Percentiles rank a stretch among this genome's conserved stretches.
Conservation (phyloP, 2,113 vertebrate genomes). For the Pantherophis guttatus region DNA sequence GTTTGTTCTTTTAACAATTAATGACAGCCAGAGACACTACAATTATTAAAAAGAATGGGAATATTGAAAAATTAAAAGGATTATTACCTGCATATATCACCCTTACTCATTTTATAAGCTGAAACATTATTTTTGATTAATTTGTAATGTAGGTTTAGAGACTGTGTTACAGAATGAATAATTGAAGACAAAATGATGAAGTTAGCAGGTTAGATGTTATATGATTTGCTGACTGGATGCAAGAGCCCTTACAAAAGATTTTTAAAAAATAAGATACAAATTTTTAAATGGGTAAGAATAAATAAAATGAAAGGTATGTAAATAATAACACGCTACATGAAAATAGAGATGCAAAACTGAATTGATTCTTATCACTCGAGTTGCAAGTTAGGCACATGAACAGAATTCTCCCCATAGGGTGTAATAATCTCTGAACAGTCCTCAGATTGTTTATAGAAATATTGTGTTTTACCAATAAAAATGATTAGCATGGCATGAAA, state of each 20-base stretch:
- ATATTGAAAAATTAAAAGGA: background rate
- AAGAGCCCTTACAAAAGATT: background rate
- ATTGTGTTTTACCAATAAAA: background rate
- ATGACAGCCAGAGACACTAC: background rate
- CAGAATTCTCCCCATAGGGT: background rate
- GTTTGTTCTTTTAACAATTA: background rate
- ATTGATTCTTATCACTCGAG: background rate
- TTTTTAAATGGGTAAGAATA: background rate
- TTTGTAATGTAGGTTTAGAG: background rate
- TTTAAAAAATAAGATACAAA: background rate
- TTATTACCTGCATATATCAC: background rate
- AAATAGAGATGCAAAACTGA: background rate
- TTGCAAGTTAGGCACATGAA: background rate
- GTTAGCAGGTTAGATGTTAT: background rate
- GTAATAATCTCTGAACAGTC: background rate
- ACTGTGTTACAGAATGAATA: background rate
- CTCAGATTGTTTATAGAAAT: background rate
- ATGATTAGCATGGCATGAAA: background rate
- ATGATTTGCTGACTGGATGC: background rate
- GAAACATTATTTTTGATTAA: constrained; percentile 4
- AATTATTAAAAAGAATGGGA: rapidly evolving
- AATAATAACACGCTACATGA: background rate
- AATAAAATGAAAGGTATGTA: background rate
- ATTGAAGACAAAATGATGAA: background rate
- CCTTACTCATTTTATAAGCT: background rate